Evolutionary conservation across 2,888 invertebrate species (phyloP).

Genomic region (Calameuta filiformis): DNA sequence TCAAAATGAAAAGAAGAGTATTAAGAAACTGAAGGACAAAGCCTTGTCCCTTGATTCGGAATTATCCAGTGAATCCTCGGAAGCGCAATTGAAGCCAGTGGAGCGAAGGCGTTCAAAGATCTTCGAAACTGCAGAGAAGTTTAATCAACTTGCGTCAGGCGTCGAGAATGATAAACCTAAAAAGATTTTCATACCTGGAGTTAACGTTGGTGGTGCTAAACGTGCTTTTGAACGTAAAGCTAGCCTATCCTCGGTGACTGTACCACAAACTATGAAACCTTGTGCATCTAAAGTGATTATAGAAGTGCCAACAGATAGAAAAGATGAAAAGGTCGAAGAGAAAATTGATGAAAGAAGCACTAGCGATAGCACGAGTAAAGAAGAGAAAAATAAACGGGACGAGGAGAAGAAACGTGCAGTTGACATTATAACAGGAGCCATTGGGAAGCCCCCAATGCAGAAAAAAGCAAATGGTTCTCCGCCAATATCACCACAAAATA

Average conservation of each 20-base stretch:
- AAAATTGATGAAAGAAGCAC: conserved; percentile 26
- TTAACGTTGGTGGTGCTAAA: conserved; percentile 88
- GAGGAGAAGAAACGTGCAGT: conserved; percentile 59
- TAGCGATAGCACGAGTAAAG: conserved; percentile 32
- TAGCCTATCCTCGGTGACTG: conserved; percentile 68
- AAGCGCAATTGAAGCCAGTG: conserved; percentile 64
- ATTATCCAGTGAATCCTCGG: conserved; percentile 37
- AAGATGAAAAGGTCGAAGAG: conserved; percentile 51
- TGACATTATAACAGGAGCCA: conserved; percentile 58
- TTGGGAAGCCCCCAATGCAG: conserved; percentile 54
- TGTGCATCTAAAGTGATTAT: conserved; percentile 57
- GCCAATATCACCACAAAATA: conserved; percentile 54
- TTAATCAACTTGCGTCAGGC: conserved; percentile 68
- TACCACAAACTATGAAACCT: conserved; percentile 55
- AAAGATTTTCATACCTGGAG: conserved; percentile 83
- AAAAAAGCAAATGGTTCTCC: conserved; percentile 54
- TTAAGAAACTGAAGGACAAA: conserved; percentile 47
- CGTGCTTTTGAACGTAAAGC: conserved; percentile 87
- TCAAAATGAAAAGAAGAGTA: conserved; percentile 18
- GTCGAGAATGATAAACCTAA: conserved; percentile 74
- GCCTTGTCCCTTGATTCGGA: conserved; percentile 52
- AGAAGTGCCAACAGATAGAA: conserved; percentile 55
- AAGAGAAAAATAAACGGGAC: conserved; percentile 43
- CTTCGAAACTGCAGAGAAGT: conserved; percentile 78
- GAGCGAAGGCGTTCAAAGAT: conserved; percentile 76